These are phyloP conservation scores for Podiceps cristatus DNA, from an alignment of 2,113 vertebrate species.

Conservation along the genomic window DNA sequence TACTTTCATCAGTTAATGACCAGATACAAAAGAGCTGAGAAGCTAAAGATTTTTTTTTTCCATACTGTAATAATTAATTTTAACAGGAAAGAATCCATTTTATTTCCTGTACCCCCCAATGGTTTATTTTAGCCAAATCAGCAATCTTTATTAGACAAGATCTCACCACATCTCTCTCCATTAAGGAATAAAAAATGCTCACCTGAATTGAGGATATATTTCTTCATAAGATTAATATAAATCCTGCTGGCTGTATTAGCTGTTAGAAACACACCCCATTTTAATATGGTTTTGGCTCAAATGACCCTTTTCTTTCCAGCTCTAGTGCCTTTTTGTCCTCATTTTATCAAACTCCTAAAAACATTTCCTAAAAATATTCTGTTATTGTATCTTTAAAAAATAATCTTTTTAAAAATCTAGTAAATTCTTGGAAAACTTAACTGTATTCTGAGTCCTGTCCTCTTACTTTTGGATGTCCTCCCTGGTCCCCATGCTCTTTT, in stretches of 20 bases:
- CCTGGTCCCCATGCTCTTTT: neutral
- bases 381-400: neutral
- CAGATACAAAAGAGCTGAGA: neutral
- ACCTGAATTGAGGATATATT: neutral
- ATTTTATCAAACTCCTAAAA: neutral
- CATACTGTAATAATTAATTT: neutral
- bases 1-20: neutral
- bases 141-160: neutral
- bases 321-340: neutral
- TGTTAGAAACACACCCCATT: neutral
- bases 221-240: neutral
- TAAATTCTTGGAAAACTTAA: neutral
- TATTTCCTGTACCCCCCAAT: neutral
- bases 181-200: neutral
- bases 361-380: neutral
- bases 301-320: neutral
- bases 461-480: neutral
- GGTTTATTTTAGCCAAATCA: neutral
- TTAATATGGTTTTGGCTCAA: neutral
- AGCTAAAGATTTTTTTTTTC: neutral
- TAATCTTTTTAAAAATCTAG: neutral
- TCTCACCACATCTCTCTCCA: neutral
- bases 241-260: neutral
- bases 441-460: neutral
- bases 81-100: neutral